Conservation (phyloP, 2,113 vertebrate genomes). For the Pangasianodon hypophthalmus region DNA sequence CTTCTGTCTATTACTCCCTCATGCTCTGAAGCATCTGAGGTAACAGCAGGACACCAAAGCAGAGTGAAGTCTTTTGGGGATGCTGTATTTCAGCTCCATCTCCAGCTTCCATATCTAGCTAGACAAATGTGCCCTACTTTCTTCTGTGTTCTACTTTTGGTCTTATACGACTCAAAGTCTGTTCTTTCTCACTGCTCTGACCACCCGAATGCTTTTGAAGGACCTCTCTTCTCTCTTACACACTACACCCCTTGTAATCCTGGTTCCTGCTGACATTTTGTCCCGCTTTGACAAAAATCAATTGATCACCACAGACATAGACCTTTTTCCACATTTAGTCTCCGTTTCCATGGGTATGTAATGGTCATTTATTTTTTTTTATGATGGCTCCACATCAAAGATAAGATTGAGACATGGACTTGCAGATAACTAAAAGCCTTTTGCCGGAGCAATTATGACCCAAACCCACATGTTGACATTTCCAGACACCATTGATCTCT, state of each 20-base stretch:
- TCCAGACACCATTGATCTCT: constrained; percentile 56
- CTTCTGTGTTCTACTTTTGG: not conserved
- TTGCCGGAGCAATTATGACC: constrained; percentile 42
- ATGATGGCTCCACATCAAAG: constrained; percentile 45
- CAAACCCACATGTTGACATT: constrained; percentile 54
- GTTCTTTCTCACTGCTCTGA: not conserved
- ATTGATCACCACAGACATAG: not conserved
- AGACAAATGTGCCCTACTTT: constrained; percentile 6
- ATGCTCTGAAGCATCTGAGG: constrained; percentile 20
- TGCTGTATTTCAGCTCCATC: not conserved
- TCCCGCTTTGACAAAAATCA: constrained; percentile 39
- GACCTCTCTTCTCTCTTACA: not conserved
- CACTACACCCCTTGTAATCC: not conserved
- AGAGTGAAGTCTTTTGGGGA: not conserved
- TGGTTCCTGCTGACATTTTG: constrained; percentile 32
- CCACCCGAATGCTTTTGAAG: constrained; percentile 3
- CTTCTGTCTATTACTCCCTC: constrained; percentile 20
- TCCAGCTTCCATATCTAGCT: not conserved
- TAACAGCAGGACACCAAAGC: constrained; percentile 19
- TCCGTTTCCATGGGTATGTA: constrained; percentile 41
- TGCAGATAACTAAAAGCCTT: constrained; percentile 47
- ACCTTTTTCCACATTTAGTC: constrained; percentile 22
- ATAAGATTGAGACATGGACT: constrained; percentile 53
- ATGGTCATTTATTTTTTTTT: constrained; percentile 44
- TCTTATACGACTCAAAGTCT: not conserved